Conservation (phyloP, 2,113 vertebrate species). For the Pollachius pollachius region DNA sequence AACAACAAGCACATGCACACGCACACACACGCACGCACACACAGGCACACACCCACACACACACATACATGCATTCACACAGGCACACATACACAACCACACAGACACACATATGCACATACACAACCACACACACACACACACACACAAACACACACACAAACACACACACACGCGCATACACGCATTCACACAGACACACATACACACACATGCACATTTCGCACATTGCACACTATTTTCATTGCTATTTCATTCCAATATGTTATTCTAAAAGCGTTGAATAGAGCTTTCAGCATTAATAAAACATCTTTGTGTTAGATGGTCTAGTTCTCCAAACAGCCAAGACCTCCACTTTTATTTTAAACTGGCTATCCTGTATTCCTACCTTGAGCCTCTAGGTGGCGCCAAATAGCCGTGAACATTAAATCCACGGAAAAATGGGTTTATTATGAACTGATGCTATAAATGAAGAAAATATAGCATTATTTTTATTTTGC, state of each 20-base stretch:
- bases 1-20: background rate
- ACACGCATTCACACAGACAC: slow-evolving; percentile 2
- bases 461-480: too few species aligned
- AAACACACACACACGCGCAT: too few species aligned
- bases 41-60: background rate
- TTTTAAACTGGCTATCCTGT: slow-evolving; percentile 37
- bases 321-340: slow-evolving; percentile 45
- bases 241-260: slow-evolving; percentile 36
- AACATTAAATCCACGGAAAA: slow-evolving; percentile 17
- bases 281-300: slow-evolving; percentile 48
- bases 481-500: too few species aligned
- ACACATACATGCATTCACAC: background rate
- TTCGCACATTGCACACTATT: slow-evolving; percentile 5
- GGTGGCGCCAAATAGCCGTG: slow-evolving; percentile 40
- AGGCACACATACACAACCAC: too few species aligned
- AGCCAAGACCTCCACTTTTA: slow-evolving; percentile 35
- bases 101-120: too few species aligned
- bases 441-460: background rate
- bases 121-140: too few species aligned
- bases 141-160: too few species aligned
- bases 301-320: slow-evolving; percentile 67
- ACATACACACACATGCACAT: slow-evolving; percentile 1
- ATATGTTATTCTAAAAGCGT: slow-evolving; percentile 56
- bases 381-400: slow-evolving; percentile 42
- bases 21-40: slow-evolving; percentile 2